Conservation (phyloP, 2,888 invertebrate species). For the Sinopyrophorus schimmeli region DNA sequence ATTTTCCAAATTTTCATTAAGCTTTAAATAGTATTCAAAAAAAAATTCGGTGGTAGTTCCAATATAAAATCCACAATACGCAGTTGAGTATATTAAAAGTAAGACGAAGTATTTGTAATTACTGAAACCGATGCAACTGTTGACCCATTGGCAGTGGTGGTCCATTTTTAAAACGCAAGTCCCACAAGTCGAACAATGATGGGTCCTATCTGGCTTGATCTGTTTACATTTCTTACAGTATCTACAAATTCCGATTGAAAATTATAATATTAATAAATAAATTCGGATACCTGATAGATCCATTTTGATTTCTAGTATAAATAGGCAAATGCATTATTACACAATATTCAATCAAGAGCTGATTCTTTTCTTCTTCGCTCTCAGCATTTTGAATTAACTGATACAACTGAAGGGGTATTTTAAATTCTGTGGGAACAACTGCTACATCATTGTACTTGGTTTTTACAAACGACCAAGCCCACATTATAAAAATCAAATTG, state of each 20-base stretch:
- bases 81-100: slow-evolving; percentile 85
- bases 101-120: slow-evolving; percentile 97
- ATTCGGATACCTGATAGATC: slow-evolving; percentile 68
- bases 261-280: not conserved
- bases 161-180: slow-evolving; percentile 94
- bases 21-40: slow-evolving; percentile 80
- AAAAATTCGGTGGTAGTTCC: slow-evolving; percentile 80
- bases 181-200: slow-evolving; percentile 95
- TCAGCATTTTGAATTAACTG: slow-evolving; percentile 76
- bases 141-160: slow-evolving; percentile 96
- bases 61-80: slow-evolving; percentile 85
- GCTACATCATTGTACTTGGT: slow-evolving; percentile 82
- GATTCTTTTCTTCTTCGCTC: slow-evolving; percentile 66
- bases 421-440: slow-evolving; percentile 76
- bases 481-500: slow-evolving; percentile 17
- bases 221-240: slow-evolving; percentile 85
- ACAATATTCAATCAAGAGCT: slow-evolving; percentile 68
- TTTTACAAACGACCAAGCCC: slow-evolving; percentile 53
- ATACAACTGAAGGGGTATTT: slow-evolving; percentile 70
- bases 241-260: slow-evolving; percentile 4
- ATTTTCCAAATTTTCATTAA: slow-evolving; percentile 70
- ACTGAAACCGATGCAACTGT: slow-evolving; percentile 92
- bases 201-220: slow-evolving; percentile 92
- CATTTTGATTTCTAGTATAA: slow-evolving; percentile 70
- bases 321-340: slow-evolving; percentile 76